Evolutionary conservation across 2,797 vertebrate species (phyloP).

Genomic region (Steatocranus sp.): DNA sequence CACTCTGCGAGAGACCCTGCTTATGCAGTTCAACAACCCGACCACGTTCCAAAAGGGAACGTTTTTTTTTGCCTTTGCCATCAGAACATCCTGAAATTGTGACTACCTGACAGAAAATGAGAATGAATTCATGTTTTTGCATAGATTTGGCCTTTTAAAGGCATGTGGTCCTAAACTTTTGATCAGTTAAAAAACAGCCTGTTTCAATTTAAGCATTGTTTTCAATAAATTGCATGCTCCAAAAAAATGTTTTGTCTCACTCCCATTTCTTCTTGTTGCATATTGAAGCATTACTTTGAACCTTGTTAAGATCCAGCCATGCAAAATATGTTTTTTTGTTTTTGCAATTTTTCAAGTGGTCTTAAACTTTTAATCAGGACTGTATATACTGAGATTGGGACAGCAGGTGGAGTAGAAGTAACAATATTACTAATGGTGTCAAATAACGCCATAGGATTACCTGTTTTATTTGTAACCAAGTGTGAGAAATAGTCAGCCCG

Average conservation of each 20-base stretch:
- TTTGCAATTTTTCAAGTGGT: not conserved
- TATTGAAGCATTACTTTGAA: not conserved
- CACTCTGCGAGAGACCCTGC: not conserved
- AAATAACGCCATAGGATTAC: not conserved
- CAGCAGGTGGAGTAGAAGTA: not conserved
- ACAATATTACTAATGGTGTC: not conserved
- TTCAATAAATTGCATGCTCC: rapidly evolving
- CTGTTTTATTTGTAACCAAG: not conserved
- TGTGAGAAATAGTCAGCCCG: not conserved
- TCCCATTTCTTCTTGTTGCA: not conserved
- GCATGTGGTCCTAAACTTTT: not conserved
- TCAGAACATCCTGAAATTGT: not conserved
- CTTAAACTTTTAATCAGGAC: not conserved
- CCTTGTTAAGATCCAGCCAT: not conserved
- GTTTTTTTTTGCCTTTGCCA: not conserved
- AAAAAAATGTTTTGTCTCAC: not conserved
- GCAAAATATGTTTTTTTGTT: not conserved
- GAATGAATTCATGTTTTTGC: not conserved
- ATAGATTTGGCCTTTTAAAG: not conserved
- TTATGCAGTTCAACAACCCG: not conserved
- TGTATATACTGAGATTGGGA: not conserved
- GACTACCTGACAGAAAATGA: not conserved
- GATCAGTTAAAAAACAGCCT: not conserved
- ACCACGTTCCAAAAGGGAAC: rapidly evolving
- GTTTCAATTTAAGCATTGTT: not conserved